Evolutionary conservation across 1,140 invertebrate genomes (phyloP), one percentile per base, ranked within the genome.

Genomic region (Trichoplusia ni): DNA sequence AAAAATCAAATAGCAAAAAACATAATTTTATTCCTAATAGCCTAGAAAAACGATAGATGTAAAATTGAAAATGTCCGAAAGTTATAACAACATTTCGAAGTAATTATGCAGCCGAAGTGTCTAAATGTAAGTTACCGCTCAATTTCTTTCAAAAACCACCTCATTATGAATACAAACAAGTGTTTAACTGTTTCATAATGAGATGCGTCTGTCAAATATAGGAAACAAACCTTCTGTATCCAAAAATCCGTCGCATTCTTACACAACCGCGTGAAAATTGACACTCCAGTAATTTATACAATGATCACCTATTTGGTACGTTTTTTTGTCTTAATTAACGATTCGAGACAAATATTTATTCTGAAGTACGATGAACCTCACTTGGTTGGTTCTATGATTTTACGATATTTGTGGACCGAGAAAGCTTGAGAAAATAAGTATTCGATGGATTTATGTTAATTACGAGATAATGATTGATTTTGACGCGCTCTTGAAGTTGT

Each of bases 211-310:
- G n/a, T 13, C 35, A 14, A 25, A 54, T 14, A 25, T 38, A 16
- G 35, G 13, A 14, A 38, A 54, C 33, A 6, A 37, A 21, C 16
- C 23, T 18, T 14, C 9, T 18, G 47, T 60, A 44, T 61, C 56
- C 61, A 67, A 40, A 73, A 73, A 62, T 59, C 13, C n/a, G 35
- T 64, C 4, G 38, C 44, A 67, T 64, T 65, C 58, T 65, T 64
- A 35, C 71, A 70, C 61, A 4, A 42, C 29, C 9, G 29, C 37
- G 71, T 67, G 49, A 73, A 73, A 73, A 53, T 9, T 70, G 62
- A 59, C 71, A 47, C 8, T 7, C n/a, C 11, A 54, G 62, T 73
- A 73, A 73, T 73, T 69, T 73, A 73, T 73, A 59, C 71, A 35
- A 21, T 62, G 64, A 67, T 67, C 63, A 18, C 16, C 14, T 11